A percentile compares a stretch with the other conserved stretches of the same genome.
Conservation (phyloP, 2,888 invertebrate species). For the Nasonia oneida region DNA sequence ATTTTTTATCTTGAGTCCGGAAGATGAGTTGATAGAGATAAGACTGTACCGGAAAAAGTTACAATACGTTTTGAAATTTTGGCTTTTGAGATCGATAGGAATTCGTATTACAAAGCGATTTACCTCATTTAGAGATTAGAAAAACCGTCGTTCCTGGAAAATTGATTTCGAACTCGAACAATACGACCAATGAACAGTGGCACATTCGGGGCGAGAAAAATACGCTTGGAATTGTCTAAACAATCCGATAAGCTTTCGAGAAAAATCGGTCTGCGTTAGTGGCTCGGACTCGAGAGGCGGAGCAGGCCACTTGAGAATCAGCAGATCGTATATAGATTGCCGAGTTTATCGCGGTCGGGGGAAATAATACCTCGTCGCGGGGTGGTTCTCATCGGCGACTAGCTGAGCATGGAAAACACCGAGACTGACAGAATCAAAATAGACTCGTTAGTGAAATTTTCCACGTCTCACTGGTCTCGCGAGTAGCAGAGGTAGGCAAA, state of each 20-base stretch:
- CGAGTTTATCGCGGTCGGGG: not conserved
- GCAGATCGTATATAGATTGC: not conserved
- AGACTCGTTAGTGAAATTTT: slow-evolving; percentile 41
- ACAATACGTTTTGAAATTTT: not conserved
- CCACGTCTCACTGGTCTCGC: not conserved
- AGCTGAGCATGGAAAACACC: not conserved
- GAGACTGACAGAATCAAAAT: slow-evolving; percentile 13
- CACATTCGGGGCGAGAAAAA: not conserved
- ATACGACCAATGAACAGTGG: not conserved
- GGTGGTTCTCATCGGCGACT: not conserved
- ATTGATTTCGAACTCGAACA: not conserved
- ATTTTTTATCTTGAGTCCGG: not conserved
- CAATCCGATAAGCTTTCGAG: not conserved
- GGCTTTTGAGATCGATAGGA: too few species aligned
- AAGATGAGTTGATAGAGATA: too few species aligned
- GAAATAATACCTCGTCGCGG: not conserved
- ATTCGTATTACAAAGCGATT: too few species aligned
- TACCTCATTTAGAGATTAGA: too few species aligned
- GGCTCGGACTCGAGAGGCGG: not conserved
- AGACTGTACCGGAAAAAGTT: not conserved
- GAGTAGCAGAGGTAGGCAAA: not conserved
- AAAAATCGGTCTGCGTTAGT: not conserved
- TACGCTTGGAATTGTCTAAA: not conserved
- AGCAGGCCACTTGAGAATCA: slow-evolving; percentile 22
- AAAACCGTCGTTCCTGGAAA: not conserved